phyloP scores from a whole-genome alignment of 2,888 invertebrate genomes.

The Diarsia rubi region DNA sequence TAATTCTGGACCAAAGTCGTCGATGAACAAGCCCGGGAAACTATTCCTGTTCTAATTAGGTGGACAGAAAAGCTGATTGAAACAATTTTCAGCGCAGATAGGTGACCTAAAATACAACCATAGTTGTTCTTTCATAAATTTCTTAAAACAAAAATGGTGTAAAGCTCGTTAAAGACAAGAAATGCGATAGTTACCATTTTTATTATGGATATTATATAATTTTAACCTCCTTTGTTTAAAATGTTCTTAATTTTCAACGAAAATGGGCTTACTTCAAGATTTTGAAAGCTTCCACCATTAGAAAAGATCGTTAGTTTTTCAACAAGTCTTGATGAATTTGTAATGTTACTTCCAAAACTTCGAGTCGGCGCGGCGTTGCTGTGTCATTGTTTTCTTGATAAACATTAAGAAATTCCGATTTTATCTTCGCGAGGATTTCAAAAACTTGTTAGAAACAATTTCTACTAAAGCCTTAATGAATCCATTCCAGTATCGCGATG shows the following conservation, averaged over 20 bases:
- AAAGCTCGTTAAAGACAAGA: neutral
- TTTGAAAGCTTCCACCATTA: slow-evolving; percentile 23
- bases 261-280: slow-evolving; percentile 10
- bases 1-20: slow-evolving; percentile 25
- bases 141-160: neutral
- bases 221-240: neutral
- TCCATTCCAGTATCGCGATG: slow-evolving; percentile 29
- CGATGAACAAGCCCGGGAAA: slow-evolving; percentile 4
- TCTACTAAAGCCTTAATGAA: slow-evolving; percentile 40
- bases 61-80: slow-evolving; percentile 18
- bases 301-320: slow-evolving; percentile 53
- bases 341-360: slow-evolving; percentile 51
- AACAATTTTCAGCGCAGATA: slow-evolving; percentile 2
- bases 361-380: neutral
- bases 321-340: slow-evolving; percentile 50
- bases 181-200: neutral
- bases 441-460: slow-evolving; percentile 30
- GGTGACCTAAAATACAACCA: slow-evolving; percentile 3
- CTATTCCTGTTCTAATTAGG: slow-evolving; percentile 40
- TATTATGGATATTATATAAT: neutral
- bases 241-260: slow-evolving; percentile 9
- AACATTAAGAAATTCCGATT: slow-evolving; percentile 36
- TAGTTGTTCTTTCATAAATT: neutral
- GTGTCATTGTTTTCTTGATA: slow-evolving; percentile 34
- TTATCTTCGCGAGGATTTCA: slow-evolving; percentile 19